phyloP scores from a whole-genome alignment of 2,888 invertebrate species.

The Lepidocyrtoides sp. region DNA sequence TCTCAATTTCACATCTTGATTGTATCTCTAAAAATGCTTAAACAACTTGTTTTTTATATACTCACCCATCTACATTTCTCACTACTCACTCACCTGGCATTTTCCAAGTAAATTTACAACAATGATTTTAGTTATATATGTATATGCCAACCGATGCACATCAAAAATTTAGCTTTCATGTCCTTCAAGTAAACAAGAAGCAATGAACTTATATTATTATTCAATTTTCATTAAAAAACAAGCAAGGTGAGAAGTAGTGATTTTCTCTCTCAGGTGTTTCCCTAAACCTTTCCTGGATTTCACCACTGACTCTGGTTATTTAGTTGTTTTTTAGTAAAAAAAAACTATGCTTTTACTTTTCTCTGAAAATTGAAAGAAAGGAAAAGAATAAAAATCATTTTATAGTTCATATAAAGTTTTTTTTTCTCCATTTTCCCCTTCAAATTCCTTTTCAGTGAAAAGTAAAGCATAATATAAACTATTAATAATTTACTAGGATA shows the following conservation, averaged over 20 bases:
- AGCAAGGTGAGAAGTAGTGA: conserved; percentile 67
- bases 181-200: too few species aligned
- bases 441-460: neutral
- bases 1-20: neutral
- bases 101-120: too few species aligned
- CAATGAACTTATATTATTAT: too few species aligned
- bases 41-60: conserved; percentile 2
- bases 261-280: conserved; percentile 57
- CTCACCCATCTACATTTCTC: neutral
- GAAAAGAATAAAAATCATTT: too few species aligned
- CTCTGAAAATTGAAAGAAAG: conserved; percentile 1
- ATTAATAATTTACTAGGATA: neutral
- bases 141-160: too few species aligned
- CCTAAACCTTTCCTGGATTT: conserved; percentile 83
- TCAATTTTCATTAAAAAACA: neutral
- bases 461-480: neutral
- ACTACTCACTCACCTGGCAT: conserved; percentile 56
- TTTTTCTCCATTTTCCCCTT: neutral
- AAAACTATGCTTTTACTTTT: neutral
- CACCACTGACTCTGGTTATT: conserved; percentile 83
- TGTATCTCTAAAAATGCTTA: too few species aligned
- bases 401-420: neutral
- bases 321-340: neutral
- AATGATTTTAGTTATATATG: too few species aligned
- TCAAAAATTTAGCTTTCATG: too few species aligned